Conservation (phyloP, 2,113 vertebrate species). For the Paedocypris sp. region DNA sequence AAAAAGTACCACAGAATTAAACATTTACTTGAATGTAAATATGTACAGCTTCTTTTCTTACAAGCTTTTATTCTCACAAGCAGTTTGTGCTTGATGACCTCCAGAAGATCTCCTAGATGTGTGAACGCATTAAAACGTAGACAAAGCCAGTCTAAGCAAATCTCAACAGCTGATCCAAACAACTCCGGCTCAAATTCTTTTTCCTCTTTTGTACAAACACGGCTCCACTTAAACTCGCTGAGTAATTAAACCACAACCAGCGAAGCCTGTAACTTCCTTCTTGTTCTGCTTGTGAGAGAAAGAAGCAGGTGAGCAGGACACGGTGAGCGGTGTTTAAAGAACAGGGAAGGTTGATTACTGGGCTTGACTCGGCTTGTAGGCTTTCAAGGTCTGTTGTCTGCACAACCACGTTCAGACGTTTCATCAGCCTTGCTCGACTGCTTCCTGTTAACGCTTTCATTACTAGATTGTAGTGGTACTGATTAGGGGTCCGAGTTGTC, state of each 20-base stretch:
- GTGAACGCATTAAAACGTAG: background rate
- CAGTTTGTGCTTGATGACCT: background rate
- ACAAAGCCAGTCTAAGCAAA: background rate
- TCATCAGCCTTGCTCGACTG: slow-evolving; percentile 38
- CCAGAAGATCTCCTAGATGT: background rate
- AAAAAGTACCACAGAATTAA: too few species aligned
- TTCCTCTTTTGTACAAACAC: slow-evolving; percentile 9
- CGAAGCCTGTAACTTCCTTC: background rate
- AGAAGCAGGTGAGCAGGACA: background rate
- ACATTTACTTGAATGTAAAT: too few species aligned
- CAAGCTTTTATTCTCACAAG: too few species aligned
- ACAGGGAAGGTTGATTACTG: slow-evolving; percentile 21
- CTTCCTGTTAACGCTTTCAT: slow-evolving; percentile 61
- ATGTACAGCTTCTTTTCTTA: too few species aligned
- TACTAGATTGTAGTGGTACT: too few species aligned
- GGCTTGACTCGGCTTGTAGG: slow-evolving; percentile 58
- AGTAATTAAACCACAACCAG: background rate
- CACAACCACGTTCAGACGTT: slow-evolving; percentile 63
- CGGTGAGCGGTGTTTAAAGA: background rate
- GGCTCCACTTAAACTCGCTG: background rate
- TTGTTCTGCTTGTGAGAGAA: background rate
- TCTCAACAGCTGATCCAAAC: background rate
- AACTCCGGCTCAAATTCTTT: background rate
- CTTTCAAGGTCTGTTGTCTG: slow-evolving; percentile 46
- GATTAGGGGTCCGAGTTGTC: too few species aligned